Percentiles rank a stretch among this genome's conserved stretches.
These are phyloP conservation scores for Neodiprion lecontei DNA, from an alignment of 1,140 invertebrate genomes.

Conservation along the genomic window DNA sequence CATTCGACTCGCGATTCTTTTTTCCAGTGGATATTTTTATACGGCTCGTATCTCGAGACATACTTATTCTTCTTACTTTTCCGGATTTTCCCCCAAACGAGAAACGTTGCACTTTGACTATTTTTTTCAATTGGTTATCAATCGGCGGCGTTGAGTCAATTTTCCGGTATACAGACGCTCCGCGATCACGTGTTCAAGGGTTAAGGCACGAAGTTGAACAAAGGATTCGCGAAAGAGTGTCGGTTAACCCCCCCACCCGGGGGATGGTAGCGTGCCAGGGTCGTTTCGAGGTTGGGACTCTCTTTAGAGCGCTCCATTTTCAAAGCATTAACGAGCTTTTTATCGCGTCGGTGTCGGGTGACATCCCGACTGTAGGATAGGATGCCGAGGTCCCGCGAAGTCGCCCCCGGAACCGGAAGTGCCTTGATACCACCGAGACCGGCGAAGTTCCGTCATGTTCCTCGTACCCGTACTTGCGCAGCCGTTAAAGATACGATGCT, in stretches of 20 bases:
- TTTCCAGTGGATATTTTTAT: no score
- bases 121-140: background rate
- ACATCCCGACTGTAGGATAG: background rate
- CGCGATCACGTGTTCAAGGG: background rate
- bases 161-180: background rate
- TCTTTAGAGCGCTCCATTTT: background rate
- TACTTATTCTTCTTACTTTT: no score
- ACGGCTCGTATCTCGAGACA: no score
- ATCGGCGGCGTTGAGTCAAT: background rate
- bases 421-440: background rate
- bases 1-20: no score
- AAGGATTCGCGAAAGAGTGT: background rate
- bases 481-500: background rate
- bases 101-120: no score
- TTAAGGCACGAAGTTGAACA: background rate
- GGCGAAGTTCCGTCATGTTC: background rate
- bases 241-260: no score
- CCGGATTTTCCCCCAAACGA: no score
- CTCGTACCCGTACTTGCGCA: background rate
- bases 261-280: background rate
- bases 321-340: conserved; percentile 7
- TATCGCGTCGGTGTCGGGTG: background rate
- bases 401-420: background rate
- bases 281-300: background rate
- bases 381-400: background rate